Evolutionary conservation across 2,113 vertebrate species (phyloP), one percentile per base, ranked within the genome.

Genomic region (Alligator sinensis): DNA sequence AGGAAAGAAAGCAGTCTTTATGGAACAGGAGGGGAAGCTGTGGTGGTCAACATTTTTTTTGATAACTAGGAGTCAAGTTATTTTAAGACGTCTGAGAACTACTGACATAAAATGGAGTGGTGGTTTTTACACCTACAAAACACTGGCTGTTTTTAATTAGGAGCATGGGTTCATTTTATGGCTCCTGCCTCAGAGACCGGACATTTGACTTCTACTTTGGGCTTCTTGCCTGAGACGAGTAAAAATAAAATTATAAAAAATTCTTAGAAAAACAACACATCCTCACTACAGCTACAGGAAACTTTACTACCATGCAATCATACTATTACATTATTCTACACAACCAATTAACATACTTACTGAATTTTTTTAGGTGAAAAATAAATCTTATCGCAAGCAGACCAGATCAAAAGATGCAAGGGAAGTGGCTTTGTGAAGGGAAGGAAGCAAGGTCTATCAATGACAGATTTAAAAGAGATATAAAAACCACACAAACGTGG

Each of bases 121-220:
- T 21, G n/a, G 30, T 22, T 93, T 94, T 74, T 92, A 91, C 68
- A 74, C 34, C 74, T 63, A 2, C 16, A 87, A 70, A 95, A 66
- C 47, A 64, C 91, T 90, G 77, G 66, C 88, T 58, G 86, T 90
- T 80, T 93, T 90, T 90, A 84, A 79, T 79, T 75, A 97, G 74
- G 19, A 62, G 74, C 55, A 24, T 58, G 86, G 57, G 58, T 78
- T 77, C 80, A 58, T n/a, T 80, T 66, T 10, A 84, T 80, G 62
- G 86, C 68, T 88, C 80, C 94, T 96, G 90, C 77, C 77, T 54
- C 88, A 63, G 61, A 94, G 75, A 91, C 75, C 81, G 18, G 30
- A 95, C 79, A 94, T 93, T 89, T 89, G 80, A 82, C 75, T 80
- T 94, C 89, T 66, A 47, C 89, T 93, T 89, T 61, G 93, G 95